Base-by-base conservation (phyloP, 1,140 invertebrate species). In the Chelonus insularis region DNA sequence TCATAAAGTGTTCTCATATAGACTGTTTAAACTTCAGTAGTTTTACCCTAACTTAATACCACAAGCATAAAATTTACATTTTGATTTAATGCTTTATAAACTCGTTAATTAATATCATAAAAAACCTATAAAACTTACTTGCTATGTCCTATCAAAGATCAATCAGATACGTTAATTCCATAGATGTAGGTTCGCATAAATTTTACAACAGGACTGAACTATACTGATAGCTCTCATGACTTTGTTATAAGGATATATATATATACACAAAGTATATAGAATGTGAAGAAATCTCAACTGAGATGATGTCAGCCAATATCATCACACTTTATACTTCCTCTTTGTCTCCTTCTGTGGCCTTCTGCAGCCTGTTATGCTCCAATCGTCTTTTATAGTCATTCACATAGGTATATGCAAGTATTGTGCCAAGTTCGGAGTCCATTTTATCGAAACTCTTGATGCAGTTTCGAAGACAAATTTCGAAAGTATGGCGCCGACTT, bases 391-490 rank as follows among this genome's bases (percentile, higher is more conserved):
- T n/a, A n/a, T n/a, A n/a, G n/a, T n/a, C n/a, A n/a, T n/a, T n/a
- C n/a, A n/a, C n/a, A 16, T 14, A 43, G 12, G 7, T 11, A 45
- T 18, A 52, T 36, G 20, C 52, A 12, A 18, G 36, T 18, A 55
- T 41, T 41, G 52, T 41, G 52, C 32, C 34, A 55, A 41, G 18
- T 55, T 55, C 9, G 29, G 32, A 51, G 16, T 12, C 16, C n/a
- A 36, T 55, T 55, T 55, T 55, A 55, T 55, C 52, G 52, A 20
- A 43, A 16, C 41, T 14, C 5, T 14, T 4, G 32, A 16, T 39
- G 51, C 34, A 55, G 32, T 55, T 55, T 55, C 51, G 39, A 55
- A 55, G 51, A 55, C 34, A 16, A 55, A 39, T 55, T 55, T 39
- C 20, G 25, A 12, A 6, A 34, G 14, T 21, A 39, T 21, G 9